These are phyloP conservation scores for Dryobota labecula DNA, from an alignment of 2,888 invertebrate species.

Conservation along the genomic window DNA sequence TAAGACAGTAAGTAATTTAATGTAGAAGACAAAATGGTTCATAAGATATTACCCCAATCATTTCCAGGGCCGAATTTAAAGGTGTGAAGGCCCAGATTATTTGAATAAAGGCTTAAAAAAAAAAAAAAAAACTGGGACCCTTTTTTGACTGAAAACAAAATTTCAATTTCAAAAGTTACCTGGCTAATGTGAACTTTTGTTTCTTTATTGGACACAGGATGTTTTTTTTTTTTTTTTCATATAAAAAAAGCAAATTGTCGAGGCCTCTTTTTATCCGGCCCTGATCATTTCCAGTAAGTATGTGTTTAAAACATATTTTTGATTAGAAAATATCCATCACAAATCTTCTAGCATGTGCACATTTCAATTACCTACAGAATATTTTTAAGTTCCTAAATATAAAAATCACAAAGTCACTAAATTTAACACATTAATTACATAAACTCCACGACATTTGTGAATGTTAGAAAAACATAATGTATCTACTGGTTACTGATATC, in stretches of 20 bases:
- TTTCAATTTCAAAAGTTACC: no score
- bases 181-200: no score
- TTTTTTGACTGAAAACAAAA: no score
- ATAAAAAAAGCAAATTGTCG: no score
- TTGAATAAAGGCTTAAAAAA: no score
- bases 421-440: slow-evolving; percentile 15
- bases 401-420: slow-evolving; percentile 18
- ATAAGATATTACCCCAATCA: not conserved
- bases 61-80: no score
- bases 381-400: slow-evolving; percentile 20
- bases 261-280: no score
- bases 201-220: no score
- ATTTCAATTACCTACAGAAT: slow-evolving; percentile 1
- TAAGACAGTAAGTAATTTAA: not conserved
- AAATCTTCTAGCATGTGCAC: slow-evolving; percentile 23
- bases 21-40: slow-evolving; percentile 11
- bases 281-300: not conserved
- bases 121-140: no score
- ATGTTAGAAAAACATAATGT: slow-evolving; percentile 17
- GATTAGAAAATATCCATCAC: slow-evolving; percentile 13
- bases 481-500: not conserved
- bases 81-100: no score
- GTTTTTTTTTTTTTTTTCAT: no score
- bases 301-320: slow-evolving; percentile 17
- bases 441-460: slow-evolving; percentile 13